phyloP scores from a whole-genome alignment of 2,888 invertebrate genomes.

The Odontomyia ornata region DNA sequence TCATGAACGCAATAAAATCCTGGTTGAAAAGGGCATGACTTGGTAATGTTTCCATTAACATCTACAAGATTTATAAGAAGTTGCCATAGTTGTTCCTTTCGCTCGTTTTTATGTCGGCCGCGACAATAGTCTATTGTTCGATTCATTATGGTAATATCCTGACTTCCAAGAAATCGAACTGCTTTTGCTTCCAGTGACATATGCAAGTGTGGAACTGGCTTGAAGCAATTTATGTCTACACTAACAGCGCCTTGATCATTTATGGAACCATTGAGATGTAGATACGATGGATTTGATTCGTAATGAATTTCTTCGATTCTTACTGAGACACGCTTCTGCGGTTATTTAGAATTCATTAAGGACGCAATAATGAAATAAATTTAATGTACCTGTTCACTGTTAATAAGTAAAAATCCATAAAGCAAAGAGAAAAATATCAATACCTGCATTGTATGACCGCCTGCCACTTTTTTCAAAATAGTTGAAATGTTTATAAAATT shows the following conservation, averaged over 20 bases:
- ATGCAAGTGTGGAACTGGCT: background rate
- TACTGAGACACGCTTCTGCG: too few species aligned
- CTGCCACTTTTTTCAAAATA: too few species aligned
- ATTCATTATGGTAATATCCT: background rate
- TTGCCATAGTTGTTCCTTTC: background rate
- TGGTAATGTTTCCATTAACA: background rate
- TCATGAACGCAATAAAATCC: background rate
- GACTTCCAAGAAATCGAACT: background rate
- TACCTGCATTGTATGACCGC: too few species aligned
- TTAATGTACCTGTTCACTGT: too few species aligned
- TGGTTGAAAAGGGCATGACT: background rate
- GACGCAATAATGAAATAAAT: too few species aligned
- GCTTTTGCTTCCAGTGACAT: background rate
- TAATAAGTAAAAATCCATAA: too few species aligned
- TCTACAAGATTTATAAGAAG: background rate
- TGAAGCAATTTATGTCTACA: background rate
- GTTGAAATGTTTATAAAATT: too few species aligned
- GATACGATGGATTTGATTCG: background rate
- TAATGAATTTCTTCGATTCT: background rate
- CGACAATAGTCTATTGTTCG: background rate
- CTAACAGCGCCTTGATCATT: background rate
- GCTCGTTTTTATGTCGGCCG: background rate
- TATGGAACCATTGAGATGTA: background rate
- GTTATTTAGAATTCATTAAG: too few species aligned
- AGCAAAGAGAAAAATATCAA: too few species aligned